Evolutionary conservation across 2,888 invertebrate species (phyloP), one percentile per base, ranked within the genome.

Genomic region (Hirtodrosophila cameraria): DNA sequence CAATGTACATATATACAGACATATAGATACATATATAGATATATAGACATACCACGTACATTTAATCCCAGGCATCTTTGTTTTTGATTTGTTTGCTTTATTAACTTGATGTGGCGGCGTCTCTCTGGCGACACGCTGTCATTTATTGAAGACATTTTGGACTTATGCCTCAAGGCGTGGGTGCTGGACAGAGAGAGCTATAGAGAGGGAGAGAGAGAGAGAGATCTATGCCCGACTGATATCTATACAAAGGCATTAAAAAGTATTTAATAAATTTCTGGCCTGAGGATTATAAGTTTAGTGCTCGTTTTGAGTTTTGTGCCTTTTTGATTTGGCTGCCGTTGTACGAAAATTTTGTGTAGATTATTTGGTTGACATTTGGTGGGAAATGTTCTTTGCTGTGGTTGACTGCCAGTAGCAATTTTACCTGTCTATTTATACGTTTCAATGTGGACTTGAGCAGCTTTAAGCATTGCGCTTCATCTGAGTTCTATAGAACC

Each of bases 71-170:
- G 39, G 53, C 55, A 71, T 71, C 65, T 76, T 86, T 78, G 73
- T 52, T 84, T 82, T 81, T 82, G 86, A 82, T 86, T 82, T 84
- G 85, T 81, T 69, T 57, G 69, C 61, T 66, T 81, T 84, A 83
- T 71, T 80, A 75, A 67, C 62, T 63, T 75, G 85, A 84, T 81
- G 72, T 48, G 61, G 52, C 81, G 72, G 64, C 72, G 86, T 75
- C 79, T 78, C 59, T 35, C 13, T 70, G 75, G 62, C 75, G 85
- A 65, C 64, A 30, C 16, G 39, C 58, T 68, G 75, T 66, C 78
- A 74, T 59, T 48, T 53, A 62, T 58, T 36, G 52, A 49, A 62
- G 60, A 55, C 54, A 53, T 57, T 59, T 66, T 66, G 60, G 67
- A 46, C 75, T 74, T 70, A 65, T 45, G 72, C 35, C 30, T 48